Base-by-base conservation (phyloP, 2,888 invertebrate species). In the Dicycla oo region DNA sequence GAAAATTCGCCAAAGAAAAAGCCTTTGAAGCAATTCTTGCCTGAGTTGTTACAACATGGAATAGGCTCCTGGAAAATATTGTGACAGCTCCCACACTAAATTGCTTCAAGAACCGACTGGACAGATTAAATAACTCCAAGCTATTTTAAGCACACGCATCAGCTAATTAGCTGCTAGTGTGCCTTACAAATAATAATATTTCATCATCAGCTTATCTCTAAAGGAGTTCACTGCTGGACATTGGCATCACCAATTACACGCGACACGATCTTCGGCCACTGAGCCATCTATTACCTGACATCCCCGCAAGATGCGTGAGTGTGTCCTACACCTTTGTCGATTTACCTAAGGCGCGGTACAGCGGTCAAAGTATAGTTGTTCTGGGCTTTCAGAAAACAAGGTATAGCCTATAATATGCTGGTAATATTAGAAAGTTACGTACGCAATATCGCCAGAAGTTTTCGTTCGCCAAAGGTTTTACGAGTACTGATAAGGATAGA, bases 401-500 rank as follows among this genome's bases (percentile, higher is more conserved):
- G 13, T 15, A 20, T 61, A 30, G 26, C 30, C 43, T 45, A 45
- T 26, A 47, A n/a, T 30, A 40, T 40, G n/a, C 10, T 20, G 38
- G 10, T 71, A 56, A 60, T 74, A 60, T 40, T 47, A 49, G 10
- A 23, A 30, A 53, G 43, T 45, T 30, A 53, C 60, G 47, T 74
- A 43, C 34, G 38, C 58, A 34, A 43, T 74, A 74, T 40, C 13
- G 34, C 54, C 5, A 15, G 30, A n/a, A n/a, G n/a, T n/a, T n/a
- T n/a, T n/a, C n/a, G n/a, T n/a, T n/a, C n/a, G n/a, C n/a, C 43
- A 26, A 43, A 54, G 23, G 60, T 53, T 40, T 65, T 30, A 53
- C 30, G 7, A 47, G 38, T 74, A 23, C 58, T 73, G 73, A 73
- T 75, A 74, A 66, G 26, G 45, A 30, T 30, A 10, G 20, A 26